Base-by-base conservation (phyloP, 2,113 vertebrate species). In the Bostrychus sinensis region DNA sequence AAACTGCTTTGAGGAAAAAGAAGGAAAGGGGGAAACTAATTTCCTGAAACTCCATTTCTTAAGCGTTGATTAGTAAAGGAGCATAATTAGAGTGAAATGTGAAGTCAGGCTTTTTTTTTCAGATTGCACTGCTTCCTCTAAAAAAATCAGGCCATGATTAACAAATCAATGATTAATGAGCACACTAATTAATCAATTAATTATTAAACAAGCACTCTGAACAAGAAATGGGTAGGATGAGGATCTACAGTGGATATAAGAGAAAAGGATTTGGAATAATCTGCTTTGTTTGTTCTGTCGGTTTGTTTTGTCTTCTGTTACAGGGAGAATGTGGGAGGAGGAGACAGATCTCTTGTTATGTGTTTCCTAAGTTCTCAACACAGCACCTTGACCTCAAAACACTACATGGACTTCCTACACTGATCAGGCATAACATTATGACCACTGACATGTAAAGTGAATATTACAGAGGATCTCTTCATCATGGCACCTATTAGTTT, bases 161-260 rank as follows among this genome's bases (percentile, higher is more conserved):
- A 92, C 89, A 86, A 90, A 90, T 92, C 82, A 91, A 93, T 92
- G 91, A 92, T 91, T 92, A 93, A 93, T 91, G 91, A 91, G 85
- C 1, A 75, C 89, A 82, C 86, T 91, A 92, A 93, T 93, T 92
- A 93, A 92, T 91, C 86, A 89, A 91, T 91, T 89, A 91, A 92
- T 93, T 91, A 92, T 92, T 92, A 91, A 93, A 81, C 89, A 86
- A 86, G 89, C 86, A 82, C 82, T 87, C 82, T 70, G 88, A 86
- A 90, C 72, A 85, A 88, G 81, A 84, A 86, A 83, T 50, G 77
- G 66, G 78, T 60, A 67, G 76, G 75, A 66, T 75, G 86, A 81
- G 50, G 54, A 65, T 14, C 75, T 85, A 78, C 62, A 76, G 78
- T 82, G 78, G 65, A 81, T 85, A 79, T 84, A 83, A 72, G 80